Conservation (phyloP, 2,113 vertebrate genomes). For the Brachionichthys hirsutus region DNA sequence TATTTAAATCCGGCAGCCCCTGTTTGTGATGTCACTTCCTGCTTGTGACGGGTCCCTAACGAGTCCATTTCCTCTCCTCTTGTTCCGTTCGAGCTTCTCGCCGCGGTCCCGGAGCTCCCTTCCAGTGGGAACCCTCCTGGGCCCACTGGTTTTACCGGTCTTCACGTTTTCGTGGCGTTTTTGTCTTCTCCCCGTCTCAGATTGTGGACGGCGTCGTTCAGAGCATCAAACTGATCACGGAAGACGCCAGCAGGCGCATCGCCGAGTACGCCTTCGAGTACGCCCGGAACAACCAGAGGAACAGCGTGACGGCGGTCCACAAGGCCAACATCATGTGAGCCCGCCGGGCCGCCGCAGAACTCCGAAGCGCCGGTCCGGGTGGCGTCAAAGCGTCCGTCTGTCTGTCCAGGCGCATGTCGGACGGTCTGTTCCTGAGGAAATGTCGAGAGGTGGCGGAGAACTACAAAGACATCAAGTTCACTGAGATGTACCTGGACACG, state of each 20-base stretch:
- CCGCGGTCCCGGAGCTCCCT: too few relatives aligned
- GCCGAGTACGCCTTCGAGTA: constrained; percentile 97
- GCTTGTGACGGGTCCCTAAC: too few relatives aligned
- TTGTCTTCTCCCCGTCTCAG: constrained; percentile 55
- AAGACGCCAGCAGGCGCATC: constrained; percentile 89
- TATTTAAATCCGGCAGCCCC: too few relatives aligned
- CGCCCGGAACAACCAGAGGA: constrained; percentile 88
- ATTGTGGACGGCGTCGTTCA: constrained; percentile 96
- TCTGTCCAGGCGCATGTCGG: constrained; percentile 90
- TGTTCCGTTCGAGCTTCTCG: background rate
- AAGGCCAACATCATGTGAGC: constrained; percentile 98
- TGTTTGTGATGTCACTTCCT: too few relatives aligned
- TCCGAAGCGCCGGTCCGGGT: too few relatives aligned
- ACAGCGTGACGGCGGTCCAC: constrained; percentile 91
- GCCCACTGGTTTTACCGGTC: too few relatives aligned
- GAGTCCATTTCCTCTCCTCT: background rate
- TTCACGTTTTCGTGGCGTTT: too few relatives aligned
- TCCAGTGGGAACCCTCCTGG: too few relatives aligned
- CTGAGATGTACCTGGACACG: constrained; percentile 97
- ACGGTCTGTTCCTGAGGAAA: constrained; percentile 92
- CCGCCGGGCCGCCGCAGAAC: too few relatives aligned
- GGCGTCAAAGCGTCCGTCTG: too few relatives aligned
- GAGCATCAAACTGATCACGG: constrained; percentile 96
- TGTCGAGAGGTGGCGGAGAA: constrained; percentile 94
- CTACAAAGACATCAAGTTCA: constrained; percentile 95